These are phyloP conservation scores for Pyralis farinalis DNA, from an alignment of 2,888 invertebrate genomes.

Conservation along the genomic window DNA sequence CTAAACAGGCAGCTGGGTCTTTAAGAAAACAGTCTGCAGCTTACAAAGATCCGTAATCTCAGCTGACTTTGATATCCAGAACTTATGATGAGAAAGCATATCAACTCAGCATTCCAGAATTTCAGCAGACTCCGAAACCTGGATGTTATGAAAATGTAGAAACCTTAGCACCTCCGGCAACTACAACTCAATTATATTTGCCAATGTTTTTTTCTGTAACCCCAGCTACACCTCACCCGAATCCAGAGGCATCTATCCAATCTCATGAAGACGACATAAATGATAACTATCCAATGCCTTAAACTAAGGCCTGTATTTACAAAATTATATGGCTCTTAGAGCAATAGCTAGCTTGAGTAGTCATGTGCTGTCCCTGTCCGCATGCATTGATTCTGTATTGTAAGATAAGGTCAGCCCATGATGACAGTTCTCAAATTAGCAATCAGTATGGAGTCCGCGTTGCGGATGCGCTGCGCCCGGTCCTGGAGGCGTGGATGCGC, in stretches of 20 bases:
- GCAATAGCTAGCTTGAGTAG: slow-evolving; percentile 20
- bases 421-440: slow-evolving; percentile 20
- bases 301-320: slow-evolving; percentile 12
- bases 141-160: slow-evolving; percentile 18
- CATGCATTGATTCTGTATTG: slow-evolving; percentile 19
- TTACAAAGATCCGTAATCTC: too few species aligned
- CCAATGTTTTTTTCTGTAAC: slow-evolving; percentile 1
- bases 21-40: too few species aligned
- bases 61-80: too few species aligned
- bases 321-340: slow-evolving; percentile 19
- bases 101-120: slow-evolving; percentile 21
- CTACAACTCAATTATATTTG: slow-evolving; percentile 2
- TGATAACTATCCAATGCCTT: slow-evolving; percentile 20
- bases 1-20: too few species aligned
- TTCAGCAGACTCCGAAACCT: slow-evolving; percentile 18
- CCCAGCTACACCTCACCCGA: slow-evolving; percentile 19
- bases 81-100: slow-evolving; percentile 18
- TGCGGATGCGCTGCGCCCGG: too few species aligned
- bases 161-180: slow-evolving; percentile 11
- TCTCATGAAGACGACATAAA: slow-evolving; percentile 20
- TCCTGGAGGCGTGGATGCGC: too few species aligned
- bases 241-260: slow-evolving; percentile 20
- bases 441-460: too few species aligned
- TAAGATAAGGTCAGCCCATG: slow-evolving; percentile 17
- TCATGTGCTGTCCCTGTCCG: slow-evolving; percentile 21